phyloP scores from a whole-genome alignment of 2,113 vertebrate genomes.

The Ceyx melanurus region DNA sequence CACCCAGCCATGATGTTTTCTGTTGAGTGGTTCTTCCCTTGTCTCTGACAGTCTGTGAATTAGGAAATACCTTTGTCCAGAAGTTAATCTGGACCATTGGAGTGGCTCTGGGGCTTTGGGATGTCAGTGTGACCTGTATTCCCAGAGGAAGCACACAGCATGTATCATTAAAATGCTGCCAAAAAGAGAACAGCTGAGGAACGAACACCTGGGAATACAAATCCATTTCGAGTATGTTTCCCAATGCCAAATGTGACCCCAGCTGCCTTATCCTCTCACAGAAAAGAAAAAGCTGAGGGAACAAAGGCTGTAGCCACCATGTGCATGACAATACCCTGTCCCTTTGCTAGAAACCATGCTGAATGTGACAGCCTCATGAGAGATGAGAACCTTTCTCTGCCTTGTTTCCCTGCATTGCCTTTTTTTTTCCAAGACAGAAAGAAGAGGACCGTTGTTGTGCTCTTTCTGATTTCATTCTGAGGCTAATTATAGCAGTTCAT shows the following conservation, averaged over 20 bases:
- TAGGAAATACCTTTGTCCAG: neutral
- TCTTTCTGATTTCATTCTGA: neutral
- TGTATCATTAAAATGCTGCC: neutral
- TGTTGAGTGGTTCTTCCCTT: neutral
- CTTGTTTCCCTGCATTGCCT: neutral
- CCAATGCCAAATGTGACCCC: neutral
- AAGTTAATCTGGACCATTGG: neutral
- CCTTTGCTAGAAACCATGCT: neutral
- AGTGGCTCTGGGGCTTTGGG: neutral
- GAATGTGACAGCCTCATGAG: neutral
- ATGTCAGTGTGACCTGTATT: neutral
- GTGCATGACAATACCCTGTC: neutral
- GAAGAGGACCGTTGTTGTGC: neutral
- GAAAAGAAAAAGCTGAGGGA: neutral
- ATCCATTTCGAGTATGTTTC: neutral
- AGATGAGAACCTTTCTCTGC: neutral
- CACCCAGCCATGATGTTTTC: neutral
- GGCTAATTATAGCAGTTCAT: neutral
- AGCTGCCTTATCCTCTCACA: neutral
- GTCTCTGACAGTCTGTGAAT: neutral
- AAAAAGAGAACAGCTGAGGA: neutral
- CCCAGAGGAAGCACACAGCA: neutral
- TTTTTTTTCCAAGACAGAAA: neutral
- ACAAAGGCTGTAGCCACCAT: neutral
- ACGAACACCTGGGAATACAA: neutral